phyloP scores from a whole-genome alignment of 2,797 vertebrate species.

The Chaetophractus vellerosus region DNA sequence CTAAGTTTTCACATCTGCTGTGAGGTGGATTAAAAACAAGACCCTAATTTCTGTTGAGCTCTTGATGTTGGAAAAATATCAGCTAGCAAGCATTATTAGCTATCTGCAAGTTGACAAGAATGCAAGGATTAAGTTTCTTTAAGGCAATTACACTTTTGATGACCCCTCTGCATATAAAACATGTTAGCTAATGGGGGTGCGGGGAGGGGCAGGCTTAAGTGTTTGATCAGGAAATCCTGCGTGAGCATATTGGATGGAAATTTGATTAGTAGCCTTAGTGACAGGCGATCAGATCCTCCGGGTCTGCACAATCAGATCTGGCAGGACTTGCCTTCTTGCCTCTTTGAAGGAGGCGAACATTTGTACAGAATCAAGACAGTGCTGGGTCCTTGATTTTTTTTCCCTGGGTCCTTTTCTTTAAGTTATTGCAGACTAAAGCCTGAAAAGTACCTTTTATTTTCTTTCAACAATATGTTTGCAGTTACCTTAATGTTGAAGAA shows the following conservation, averaged over 20 bases:
- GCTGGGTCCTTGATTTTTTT: slow-evolving; percentile 82
- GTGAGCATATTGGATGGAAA: slow-evolving; percentile 95
- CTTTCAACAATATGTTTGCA: slow-evolving; percentile 90
- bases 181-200: slow-evolving; percentile 96
- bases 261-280: slow-evolving; percentile 97
- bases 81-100: slow-evolving; percentile 88
- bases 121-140: slow-evolving; percentile 96
- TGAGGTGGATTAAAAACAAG: slow-evolving; percentile 86
- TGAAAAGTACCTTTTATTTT: slow-evolving; percentile 90
- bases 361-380: slow-evolving; percentile 91
- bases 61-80: slow-evolving; percentile 88
- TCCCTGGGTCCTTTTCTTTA: slow-evolving; percentile 87
- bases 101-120: slow-evolving; percentile 91
- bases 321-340: slow-evolving; percentile 92
- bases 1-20: slow-evolving; percentile 86
- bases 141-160: slow-evolving; percentile 95
- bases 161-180: slow-evolving; percentile 96
- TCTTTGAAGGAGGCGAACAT: slow-evolving; percentile 92
- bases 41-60: slow-evolving; percentile 87
- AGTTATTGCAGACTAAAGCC: slow-evolving; percentile 90
- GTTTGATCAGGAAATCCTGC: slow-evolving; percentile 97
- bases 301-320: slow-evolving; percentile 94
- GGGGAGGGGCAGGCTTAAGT: slow-evolving; percentile 92
- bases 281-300: slow-evolving; percentile 93
- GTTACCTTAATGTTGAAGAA: slow-evolving; percentile 86